Evolutionary conservation across 2,797 vertebrate genomes (phyloP).

Genomic region (Sebastes miniatus): DNA sequence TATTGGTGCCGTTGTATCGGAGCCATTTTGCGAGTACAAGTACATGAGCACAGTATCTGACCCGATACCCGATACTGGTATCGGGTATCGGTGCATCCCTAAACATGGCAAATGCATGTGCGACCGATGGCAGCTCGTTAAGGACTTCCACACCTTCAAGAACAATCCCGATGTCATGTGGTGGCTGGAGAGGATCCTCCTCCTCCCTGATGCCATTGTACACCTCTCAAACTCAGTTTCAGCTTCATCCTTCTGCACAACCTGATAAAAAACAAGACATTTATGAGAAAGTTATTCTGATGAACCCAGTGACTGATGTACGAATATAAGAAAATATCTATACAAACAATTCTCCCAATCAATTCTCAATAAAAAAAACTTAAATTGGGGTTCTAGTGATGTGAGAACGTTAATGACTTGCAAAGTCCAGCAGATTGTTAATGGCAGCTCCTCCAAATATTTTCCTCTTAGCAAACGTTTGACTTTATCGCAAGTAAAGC

Average conservation of each 20-base stretch:
- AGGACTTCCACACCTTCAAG: slow-evolving; percentile 15
- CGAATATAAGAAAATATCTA: neutral
- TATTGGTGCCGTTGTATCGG: no score
- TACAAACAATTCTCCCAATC: neutral
- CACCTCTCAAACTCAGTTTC: slow-evolving; percentile 3
- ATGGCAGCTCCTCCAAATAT: no score
- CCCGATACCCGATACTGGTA: no score
- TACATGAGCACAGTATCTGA: no score
- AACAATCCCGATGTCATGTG: neutral
- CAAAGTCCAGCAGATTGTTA: neutral
- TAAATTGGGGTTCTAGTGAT: neutral
- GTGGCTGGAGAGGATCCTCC: neutral
- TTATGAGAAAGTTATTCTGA: neutral
- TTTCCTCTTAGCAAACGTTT: no score
- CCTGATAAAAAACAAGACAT: slow-evolving; percentile 27
- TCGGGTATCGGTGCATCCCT: no score
- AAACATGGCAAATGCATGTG: neutral
- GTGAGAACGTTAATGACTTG: neutral
- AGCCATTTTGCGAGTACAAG: no score
- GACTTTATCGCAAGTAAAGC: no score
- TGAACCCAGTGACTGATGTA: neutral
- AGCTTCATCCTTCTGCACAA: slow-evolving; percentile 29
- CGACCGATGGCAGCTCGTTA: slow-evolving; percentile 7
- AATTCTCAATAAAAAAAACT: neutral
- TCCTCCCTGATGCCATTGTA: slow-evolving; percentile 27